Evolutionary conservation across 1,140 invertebrate species (phyloP), one percentile per base, ranked within the genome.

Genomic region (Patella vulgata): DNA sequence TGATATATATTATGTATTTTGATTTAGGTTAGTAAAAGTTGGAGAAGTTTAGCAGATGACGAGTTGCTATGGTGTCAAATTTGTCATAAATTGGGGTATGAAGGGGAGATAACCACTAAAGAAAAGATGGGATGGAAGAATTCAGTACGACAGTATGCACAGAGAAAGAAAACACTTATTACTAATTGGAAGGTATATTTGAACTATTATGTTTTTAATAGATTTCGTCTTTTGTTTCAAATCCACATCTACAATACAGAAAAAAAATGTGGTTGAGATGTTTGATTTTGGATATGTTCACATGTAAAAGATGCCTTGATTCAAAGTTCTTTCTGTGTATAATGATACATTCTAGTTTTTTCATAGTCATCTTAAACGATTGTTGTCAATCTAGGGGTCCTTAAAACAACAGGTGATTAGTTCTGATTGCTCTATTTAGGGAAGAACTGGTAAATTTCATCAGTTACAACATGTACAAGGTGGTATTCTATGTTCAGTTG

Each of bases 161-260:
- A 66, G 23, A 63, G 63, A 39, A 63, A 71, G 36, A 67, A 57
- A 21, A 59, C 42, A 40, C 52, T 82, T 17, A 40, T 70, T 6
- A 53, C 58, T 8, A 83, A 83, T 64, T 83, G 81, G 81, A 83
- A 79, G 78, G 81, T 83, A 60, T 61, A 53, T 8, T 59, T 1
- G 25, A 17, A 3, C 8, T 25, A 51, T 17, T 4, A 27, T 27
- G 25, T 51, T 17, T 21, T 25, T 17, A 27, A 28, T 51, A n/a
- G n/a, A n/a, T n/a, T n/a, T n/a, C n/a, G n/a, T n/a, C n/a, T n/a
- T n/a, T n/a, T n/a, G n/a, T n/a, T n/a, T n/a, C n/a, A n/a, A n/a
- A n/a, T n/a, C n/a, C n/a, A n/a, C n/a, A n/a, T n/a, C n/a, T n/a
- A n/a, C n/a, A n/a, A n/a, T n/a, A n/a, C n/a, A n/a, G n/a, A n/a